Conservation (phyloP, 2,113 vertebrate species). For the Mastomys coucha region DNA sequence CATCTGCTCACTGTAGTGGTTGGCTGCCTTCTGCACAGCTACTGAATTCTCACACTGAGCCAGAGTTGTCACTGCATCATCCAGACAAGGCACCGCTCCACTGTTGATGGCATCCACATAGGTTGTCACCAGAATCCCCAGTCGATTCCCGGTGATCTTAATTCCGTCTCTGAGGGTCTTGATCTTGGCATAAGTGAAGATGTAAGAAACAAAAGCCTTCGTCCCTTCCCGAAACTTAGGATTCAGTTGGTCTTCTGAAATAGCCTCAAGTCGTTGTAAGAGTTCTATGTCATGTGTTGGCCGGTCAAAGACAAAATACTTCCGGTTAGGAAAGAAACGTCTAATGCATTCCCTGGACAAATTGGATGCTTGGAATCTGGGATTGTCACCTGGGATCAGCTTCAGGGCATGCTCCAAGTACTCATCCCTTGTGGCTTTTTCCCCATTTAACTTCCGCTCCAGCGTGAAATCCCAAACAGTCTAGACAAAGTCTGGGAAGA, state of each 20-base stretch:
- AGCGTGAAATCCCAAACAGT: slow-evolving; percentile 85
- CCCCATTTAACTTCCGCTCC: slow-evolving; percentile 69
- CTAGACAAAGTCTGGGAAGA: slow-evolving; percentile 80
- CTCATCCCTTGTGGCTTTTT: slow-evolving; percentile 63
- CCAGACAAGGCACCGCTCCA: slow-evolving; percentile 83
- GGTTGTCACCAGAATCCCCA: slow-evolving; percentile 72
- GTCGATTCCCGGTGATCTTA: slow-evolving; percentile 44
- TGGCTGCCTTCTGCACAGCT: slow-evolving; percentile 67
- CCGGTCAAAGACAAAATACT: slow-evolving; percentile 80
- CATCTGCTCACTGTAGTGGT: slow-evolving; percentile 74
- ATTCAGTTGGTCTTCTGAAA: slow-evolving; percentile 64
- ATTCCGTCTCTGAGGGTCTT: not conserved
- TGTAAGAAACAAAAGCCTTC: not conserved
- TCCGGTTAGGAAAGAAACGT: slow-evolving; percentile 74
- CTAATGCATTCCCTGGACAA: slow-evolving; percentile 45
- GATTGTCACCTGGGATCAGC: slow-evolving; percentile 64
- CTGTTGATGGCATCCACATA: slow-evolving; percentile 80
- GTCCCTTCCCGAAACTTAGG: slow-evolving; percentile 55
- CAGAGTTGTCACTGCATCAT: slow-evolving; percentile 82
- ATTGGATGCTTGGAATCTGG: not conserved
- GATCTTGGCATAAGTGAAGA: not conserved
- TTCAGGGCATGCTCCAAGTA: slow-evolving; percentile 83
- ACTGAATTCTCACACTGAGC: slow-evolving; percentile 80
- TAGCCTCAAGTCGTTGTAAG: slow-evolving; percentile 9
- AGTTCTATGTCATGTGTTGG: slow-evolving; percentile 44